These are phyloP conservation scores for Henicopernis longicauda DNA, from an alignment of 2,113 vertebrate genomes.

Conservation along the genomic window DNA sequence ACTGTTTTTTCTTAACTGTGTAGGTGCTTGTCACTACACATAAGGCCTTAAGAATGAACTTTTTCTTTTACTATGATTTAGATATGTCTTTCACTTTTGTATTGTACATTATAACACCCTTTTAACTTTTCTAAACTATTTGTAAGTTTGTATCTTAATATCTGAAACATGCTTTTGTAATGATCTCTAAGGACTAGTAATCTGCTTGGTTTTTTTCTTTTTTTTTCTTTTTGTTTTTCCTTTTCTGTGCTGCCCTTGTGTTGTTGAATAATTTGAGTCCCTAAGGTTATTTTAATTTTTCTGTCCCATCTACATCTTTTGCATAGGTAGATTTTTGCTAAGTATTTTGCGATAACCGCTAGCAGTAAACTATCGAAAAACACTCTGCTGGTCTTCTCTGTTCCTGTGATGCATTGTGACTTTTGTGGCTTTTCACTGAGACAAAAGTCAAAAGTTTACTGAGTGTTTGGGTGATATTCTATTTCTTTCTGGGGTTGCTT, in stretches of 20 bases:
- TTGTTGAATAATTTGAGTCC: background rate
- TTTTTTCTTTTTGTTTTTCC: background rate
- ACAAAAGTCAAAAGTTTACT: background rate
- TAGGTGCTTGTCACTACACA: background rate
- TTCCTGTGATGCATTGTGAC: background rate
- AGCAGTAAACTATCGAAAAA: background rate
- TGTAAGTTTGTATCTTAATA: background rate
- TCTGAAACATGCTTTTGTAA: background rate
- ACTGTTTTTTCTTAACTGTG: background rate
- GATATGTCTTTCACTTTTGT: background rate
- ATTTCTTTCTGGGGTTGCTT: background rate
- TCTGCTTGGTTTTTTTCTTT: background rate
- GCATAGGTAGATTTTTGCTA: background rate
- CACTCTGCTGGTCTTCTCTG: background rate
- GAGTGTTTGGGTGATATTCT: background rate
- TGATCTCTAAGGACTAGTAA: background rate
- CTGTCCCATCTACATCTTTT: background rate
- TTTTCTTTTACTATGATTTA: background rate
- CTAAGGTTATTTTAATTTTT: background rate
- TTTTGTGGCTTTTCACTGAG: background rate
- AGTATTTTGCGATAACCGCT: background rate
- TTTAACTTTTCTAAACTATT: background rate
- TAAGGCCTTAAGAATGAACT: background rate
- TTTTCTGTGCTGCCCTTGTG: background rate
- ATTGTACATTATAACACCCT: background rate